Evolutionary conservation across 1,140 invertebrate genomes (phyloP), one percentile per base, ranked within the genome.

Genomic region (Nylanderia fulva): DNA sequence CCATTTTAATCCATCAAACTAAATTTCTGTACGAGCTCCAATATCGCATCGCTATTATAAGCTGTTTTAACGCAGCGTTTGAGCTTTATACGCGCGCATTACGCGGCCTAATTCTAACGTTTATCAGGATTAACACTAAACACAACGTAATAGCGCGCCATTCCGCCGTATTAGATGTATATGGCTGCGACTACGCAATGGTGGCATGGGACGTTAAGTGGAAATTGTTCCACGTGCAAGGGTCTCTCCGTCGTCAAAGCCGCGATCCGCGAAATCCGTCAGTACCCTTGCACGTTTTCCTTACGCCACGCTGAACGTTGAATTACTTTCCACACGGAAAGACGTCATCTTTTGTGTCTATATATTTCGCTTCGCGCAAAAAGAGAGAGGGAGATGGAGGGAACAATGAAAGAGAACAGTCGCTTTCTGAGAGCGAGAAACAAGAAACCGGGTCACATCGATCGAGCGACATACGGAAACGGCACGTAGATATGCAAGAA

Each of bases 401-500:
- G 58, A 18, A 6, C 29, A 15, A 33, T n/a, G 29, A 7, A 36
- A 24, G 45, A 24, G 21, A 39, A 66, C 45, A 68, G 8, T 68
- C n/a, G 36, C 13, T 82, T 54, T n/a, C 21, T 13, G 80, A 63
- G 58, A 54, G 33, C 56, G 71, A 52, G 60, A 36, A 63, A 29
- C 52, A 9, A 66, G 60, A 60, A 77, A 75, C n/a, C 72, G 60
- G 80, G 60, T 88, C 66, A 72, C 48, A 54, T 85, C 86, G 72
- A 87, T 72, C 42, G 33, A 24, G 8, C 36, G 68, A 72, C 58
- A 88, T 88, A 76, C 42, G 39, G 60, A 85, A 87, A 85, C 45
- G 7, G 29, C 36, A 56, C 45, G 27, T 42, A 69, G 66, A 83
- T 68, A 75, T 33, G 66, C 69, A 74, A 85, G 72, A 88, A 64